These are phyloP conservation scores for Rhynchomys soricoides DNA, from an alignment of 2,113 vertebrate species.

Conservation along the genomic window DNA sequence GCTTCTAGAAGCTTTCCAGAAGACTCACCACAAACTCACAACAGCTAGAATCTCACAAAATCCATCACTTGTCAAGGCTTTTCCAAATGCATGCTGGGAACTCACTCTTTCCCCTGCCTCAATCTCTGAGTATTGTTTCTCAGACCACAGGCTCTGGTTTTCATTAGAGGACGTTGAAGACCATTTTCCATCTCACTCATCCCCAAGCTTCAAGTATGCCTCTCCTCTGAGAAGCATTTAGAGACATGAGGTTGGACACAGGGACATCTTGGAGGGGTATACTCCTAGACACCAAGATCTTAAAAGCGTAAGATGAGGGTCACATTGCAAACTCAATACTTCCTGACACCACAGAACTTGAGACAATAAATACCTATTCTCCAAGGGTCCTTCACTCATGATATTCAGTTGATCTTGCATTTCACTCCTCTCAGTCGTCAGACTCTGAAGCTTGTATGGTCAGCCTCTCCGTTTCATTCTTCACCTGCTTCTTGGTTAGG, in stretches of 20 bases:
- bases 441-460: constrained; percentile 91
- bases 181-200: too few relatives aligned
- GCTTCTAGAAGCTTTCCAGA: not conserved
- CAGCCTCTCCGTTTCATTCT: constrained; percentile 94
- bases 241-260: not conserved
- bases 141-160: not conserved
- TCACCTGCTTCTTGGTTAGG: constrained; percentile 87
- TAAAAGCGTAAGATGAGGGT: too few relatives aligned
- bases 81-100: not conserved
- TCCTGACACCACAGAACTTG: too few relatives aligned
- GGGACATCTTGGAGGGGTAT: not conserved
- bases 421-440: too few relatives aligned
- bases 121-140: too few relatives aligned
- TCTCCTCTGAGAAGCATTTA: not conserved
- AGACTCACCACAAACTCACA: not conserved
- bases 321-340: too few relatives aligned
- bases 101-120: not conserved
- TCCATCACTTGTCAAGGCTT: too few relatives aligned
- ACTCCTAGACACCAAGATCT: not conserved
- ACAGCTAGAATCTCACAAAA: not conserved
- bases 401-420: too few relatives aligned
- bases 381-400: too few relatives aligned
- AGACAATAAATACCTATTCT: too few relatives aligned
- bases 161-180: not conserved
- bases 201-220: not conserved